phyloP scores from a whole-genome alignment of 2,888 invertebrate species.

The Lithophane socia region DNA sequence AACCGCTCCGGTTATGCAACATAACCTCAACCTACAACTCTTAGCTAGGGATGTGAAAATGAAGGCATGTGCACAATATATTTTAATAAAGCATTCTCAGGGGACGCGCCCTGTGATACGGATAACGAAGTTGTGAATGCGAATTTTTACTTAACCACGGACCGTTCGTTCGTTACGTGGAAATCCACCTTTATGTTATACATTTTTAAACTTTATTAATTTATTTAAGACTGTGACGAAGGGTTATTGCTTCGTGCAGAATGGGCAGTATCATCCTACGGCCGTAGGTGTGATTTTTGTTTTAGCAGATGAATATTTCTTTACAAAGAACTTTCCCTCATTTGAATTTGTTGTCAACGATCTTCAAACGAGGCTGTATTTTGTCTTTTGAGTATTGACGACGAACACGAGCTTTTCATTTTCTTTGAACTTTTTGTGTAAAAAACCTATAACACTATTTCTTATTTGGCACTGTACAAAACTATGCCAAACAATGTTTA shows the following conservation, averaged over 20 bases:
- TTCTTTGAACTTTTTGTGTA: background rate
- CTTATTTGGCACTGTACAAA: background rate
- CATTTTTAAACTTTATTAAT: conserved; percentile 62
- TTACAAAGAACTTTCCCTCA: background rate
- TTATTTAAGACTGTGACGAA: conserved; percentile 45
- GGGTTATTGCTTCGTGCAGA: conserved; percentile 8
- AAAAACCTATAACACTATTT: background rate
- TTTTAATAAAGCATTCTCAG: conserved; percentile 88
- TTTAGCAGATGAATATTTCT: background rate
- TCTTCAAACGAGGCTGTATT: background rate
- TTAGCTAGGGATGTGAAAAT: conserved; percentile 78
- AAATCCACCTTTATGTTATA: conserved; percentile 53
- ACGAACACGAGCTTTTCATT: no score
- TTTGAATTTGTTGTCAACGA: background rate
- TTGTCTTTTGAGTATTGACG: background rate
- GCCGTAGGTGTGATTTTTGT: background rate
- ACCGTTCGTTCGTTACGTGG: conserved; percentile 77
- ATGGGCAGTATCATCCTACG: background rate
- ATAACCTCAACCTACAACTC: conserved; percentile 46
- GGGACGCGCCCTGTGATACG: conserved; percentile 83
- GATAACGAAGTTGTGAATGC: conserved; percentile 85
- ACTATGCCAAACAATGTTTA: conserved; percentile 27
- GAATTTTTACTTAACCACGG: conserved; percentile 85
- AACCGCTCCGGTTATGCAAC: conserved; percentile 57
- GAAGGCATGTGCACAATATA: conserved; percentile 86